Conservation (phyloP, 2,113 vertebrate species). For the Podarcis cretensis region DNA sequence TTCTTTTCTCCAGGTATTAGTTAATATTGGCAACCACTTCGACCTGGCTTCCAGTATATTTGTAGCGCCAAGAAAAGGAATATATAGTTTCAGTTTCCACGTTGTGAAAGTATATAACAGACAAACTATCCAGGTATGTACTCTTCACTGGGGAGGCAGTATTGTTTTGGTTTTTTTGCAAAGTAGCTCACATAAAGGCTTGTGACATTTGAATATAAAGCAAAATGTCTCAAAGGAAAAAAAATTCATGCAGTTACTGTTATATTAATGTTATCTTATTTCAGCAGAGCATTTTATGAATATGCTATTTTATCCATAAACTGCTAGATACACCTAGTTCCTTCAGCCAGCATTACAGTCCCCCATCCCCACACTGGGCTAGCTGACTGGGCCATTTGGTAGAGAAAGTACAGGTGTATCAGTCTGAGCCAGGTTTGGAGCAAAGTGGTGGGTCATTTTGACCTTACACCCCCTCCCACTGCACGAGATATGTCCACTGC, state of each 20-base stretch:
- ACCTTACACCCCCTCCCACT: not conserved
- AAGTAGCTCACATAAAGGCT: not conserved
- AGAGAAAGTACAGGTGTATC: not conserved
- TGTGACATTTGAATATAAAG: not conserved
- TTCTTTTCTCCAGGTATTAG: constrained; percentile 87
- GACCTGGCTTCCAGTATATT: constrained; percentile 98
- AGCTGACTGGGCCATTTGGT: not conserved
- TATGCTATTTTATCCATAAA: not conserved
- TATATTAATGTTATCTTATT: not conserved
- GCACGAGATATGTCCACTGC: not conserved
- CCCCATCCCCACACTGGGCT: not conserved
- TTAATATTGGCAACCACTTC: constrained; percentile 99
- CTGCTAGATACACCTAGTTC: not conserved
- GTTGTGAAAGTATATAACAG: constrained; percentile 99
- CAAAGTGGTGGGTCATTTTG: not conserved
- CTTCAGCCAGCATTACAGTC: not conserved
- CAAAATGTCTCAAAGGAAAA: not conserved
- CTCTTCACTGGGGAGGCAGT: not conserved
- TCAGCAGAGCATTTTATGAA: not conserved
- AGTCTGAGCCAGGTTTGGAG: not conserved
- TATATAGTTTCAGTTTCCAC: constrained; percentile 99
- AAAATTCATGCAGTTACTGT: fast-evolving
- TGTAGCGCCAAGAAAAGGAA: constrained; percentile 95
- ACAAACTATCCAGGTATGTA: constrained; percentile 98
- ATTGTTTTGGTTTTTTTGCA: not conserved